phyloP scores from a whole-genome alignment of 2,797 vertebrate species.

The Argyrosomus regius region DNA sequence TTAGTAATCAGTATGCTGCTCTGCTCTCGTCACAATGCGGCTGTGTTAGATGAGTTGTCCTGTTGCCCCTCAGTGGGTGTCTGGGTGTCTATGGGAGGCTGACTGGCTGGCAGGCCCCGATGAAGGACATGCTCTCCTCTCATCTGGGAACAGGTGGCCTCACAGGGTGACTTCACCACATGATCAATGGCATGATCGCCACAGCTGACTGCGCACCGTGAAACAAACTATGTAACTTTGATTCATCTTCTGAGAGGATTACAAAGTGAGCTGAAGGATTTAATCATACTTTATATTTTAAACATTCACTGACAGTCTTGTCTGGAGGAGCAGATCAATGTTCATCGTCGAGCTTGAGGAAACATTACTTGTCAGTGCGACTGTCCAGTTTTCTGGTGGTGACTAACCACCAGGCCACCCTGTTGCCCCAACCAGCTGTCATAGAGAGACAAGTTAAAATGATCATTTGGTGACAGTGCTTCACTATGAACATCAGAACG shows the following conservation, averaged over 20 bases:
- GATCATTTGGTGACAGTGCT: slow-evolving; percentile 40
- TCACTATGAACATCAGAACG: slow-evolving; percentile 47
- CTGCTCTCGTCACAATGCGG: slow-evolving; percentile 61
- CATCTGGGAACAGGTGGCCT: slow-evolving; percentile 83
- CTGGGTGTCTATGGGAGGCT: slow-evolving; percentile 72
- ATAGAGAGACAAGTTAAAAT: slow-evolving; percentile 45
- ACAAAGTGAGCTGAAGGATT: slow-evolving; percentile 50
- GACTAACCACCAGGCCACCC: slow-evolving; percentile 62
- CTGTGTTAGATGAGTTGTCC: slow-evolving; percentile 76
- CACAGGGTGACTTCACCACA: slow-evolving; percentile 80
- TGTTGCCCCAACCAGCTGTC: slow-evolving; percentile 66
- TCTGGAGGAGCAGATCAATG: slow-evolving; percentile 47
- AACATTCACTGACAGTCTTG: slow-evolving; percentile 45
- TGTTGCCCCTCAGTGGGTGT: slow-evolving; percentile 75
- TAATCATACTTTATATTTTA: slow-evolving; percentile 53
- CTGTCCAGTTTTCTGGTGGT: slow-evolving; percentile 60
- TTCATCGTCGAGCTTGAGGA: slow-evolving; percentile 29
- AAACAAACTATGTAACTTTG: slow-evolving; percentile 64
- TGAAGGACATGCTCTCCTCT: slow-evolving; percentile 80
- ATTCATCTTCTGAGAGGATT: slow-evolving; percentile 88
- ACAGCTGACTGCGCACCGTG: slow-evolving; percentile 49
- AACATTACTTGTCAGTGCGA: slow-evolving; percentile 41
- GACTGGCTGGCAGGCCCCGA: slow-evolving; percentile 63
- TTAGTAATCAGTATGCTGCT: slow-evolving; percentile 76
- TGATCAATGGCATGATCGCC: slow-evolving; percentile 76